Evolutionary conservation across 2,888 invertebrate species (phyloP), one percentile per base, ranked within the genome.

Genomic region (Rotaria sp.): DNA sequence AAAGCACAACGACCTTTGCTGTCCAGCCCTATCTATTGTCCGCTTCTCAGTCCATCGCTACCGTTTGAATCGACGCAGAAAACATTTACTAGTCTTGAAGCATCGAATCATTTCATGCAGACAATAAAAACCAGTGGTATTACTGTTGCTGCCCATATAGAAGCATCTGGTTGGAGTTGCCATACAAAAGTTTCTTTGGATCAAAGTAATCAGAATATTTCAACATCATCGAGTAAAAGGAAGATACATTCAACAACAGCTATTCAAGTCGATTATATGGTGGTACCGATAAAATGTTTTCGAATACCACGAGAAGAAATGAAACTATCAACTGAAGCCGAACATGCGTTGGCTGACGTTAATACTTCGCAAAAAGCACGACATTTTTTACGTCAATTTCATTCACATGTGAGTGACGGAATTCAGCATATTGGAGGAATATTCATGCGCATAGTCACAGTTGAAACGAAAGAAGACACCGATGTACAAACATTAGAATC

Each of bases 291-390:
- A 57, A 57, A 57, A 57, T 57, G 57, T 57, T 57, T 57, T 57
- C 57, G 57, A 57, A 57, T 57, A 57, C 57, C 57, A 26, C 57
- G 57, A 26, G 57, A 57, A 26, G 57, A 57, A 57, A 57, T 57
- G 57, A 57, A 57, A 57, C 57, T 57, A 57, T 57, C 57, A 57
- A 57, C 57, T 57, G 57, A 57, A 57, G 57, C 57, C 26, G 57
- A 57, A 57, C 21, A 57, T 57, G 57, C 57, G 26, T 57, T 57
- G 26, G 57, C 57, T 57, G 57, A 26, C 26, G 11, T 57, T 57
- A 57, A 57, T 26, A 57, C 57, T 57, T 26, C 57, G 57, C 57
- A 57, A 57, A 57, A 57, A 57, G 57, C 57, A 57, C 21, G 26
- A 21, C 7, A 57, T 26, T 57, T 57, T 57, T 21, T 57, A 57